These are phyloP conservation scores for Druon quercuslanigerum DNA, from an alignment of 1,140 invertebrate species.

Conservation along the genomic window DNA sequence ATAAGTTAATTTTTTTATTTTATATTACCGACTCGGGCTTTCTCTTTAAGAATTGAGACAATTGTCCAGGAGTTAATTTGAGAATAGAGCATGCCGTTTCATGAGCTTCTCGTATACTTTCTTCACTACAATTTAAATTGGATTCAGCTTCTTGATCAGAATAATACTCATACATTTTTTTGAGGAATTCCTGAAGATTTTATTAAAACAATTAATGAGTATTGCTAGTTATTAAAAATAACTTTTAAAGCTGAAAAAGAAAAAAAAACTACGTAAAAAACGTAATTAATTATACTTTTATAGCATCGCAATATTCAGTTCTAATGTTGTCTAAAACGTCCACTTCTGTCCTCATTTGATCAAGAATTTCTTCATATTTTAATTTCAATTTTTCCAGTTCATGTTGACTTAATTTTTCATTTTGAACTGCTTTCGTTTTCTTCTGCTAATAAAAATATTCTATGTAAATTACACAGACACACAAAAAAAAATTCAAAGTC, in stretches of 20 bases:
- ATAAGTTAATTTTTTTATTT: slow-evolving; percentile 9
- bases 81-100: slow-evolving; percentile 56
- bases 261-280: background rate
- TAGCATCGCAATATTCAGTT: slow-evolving; percentile 44
- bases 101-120: slow-evolving; percentile 48
- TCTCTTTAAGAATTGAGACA: slow-evolving; percentile 48
- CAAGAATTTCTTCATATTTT: slow-evolving; percentile 30
- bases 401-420: background rate
- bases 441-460: background rate
- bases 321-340: slow-evolving; percentile 27
- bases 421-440: background rate
- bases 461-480: no score
- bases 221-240: background rate
- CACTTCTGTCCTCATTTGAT: slow-evolving; percentile 31
- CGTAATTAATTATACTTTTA: slow-evolving; percentile 40
- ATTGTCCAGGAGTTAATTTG: slow-evolving; percentile 52
- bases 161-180: slow-evolving; percentile 37
- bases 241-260: background rate
- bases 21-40: slow-evolving; percentile 36
- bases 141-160: slow-evolving; percentile 10
- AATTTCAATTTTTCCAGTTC: slow-evolving; percentile 10
- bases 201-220: background rate
- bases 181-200: slow-evolving; percentile 44
- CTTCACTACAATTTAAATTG: slow-evolving; percentile 36
- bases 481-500: no score